Evolutionary conservation across 2,113 vertebrate genomes (phyloP).

Genomic region (Blennius ocellaris): DNA sequence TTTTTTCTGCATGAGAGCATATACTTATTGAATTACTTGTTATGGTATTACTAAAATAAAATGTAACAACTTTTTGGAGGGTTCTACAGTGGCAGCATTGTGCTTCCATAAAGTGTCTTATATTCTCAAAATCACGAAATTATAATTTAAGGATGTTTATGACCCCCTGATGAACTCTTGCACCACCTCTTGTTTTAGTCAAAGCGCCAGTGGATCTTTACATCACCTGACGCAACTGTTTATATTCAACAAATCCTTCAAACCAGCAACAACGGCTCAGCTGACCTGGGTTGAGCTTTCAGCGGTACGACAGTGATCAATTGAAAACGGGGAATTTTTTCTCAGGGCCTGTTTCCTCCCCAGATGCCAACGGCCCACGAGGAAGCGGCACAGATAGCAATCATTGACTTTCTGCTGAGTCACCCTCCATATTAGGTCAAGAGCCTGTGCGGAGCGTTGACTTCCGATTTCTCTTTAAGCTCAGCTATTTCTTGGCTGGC

Average conservation of each 20-base stretch:
- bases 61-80: too few relatives aligned
- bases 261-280: neutral
- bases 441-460: neutral
- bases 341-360: conserved; percentile 14
- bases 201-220: too few relatives aligned
- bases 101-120: too few relatives aligned
- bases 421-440: conserved; percentile 31
- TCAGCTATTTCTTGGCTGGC: neutral
- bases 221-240: too few relatives aligned
- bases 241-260: neutral
- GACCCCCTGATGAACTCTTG: too few relatives aligned
- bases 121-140: too few relatives aligned
- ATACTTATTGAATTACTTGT: too few relatives aligned
- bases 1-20: too few relatives aligned
- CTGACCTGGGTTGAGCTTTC: neutral
- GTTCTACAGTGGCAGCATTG: too few relatives aligned
- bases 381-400: conserved; percentile 34
- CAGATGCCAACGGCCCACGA: conserved; percentile 4
- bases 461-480: neutral
- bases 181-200: too few relatives aligned
- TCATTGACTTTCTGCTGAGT: conserved; percentile 30
- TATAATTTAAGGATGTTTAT: too few relatives aligned
- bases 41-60: too few relatives aligned
- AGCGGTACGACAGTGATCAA: neutral
- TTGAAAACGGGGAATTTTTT: neutral